A percentile compares a stretch with the other conserved stretches of the same genome.
These are phyloP conservation scores for Porphyrio hochstetteri DNA, from an alignment of 2,113 vertebrate genomes.

Conservation along the genomic window DNA sequence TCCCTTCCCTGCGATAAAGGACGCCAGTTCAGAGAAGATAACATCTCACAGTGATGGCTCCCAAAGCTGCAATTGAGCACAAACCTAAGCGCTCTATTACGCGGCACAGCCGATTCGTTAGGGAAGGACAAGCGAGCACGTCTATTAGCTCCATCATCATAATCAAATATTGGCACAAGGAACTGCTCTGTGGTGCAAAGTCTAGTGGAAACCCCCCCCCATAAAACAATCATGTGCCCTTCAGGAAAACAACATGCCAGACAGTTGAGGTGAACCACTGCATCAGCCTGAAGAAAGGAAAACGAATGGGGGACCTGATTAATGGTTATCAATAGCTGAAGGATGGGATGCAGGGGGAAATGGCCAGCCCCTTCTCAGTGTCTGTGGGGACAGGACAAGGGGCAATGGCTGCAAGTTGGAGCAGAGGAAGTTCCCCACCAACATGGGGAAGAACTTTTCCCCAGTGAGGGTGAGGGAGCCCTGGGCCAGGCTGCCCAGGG, in stretches of 20 bases:
- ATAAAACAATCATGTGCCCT: not conserved
- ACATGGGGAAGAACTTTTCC: too few species aligned
- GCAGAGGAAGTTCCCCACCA: too few species aligned
- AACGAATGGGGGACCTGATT: too few species aligned
- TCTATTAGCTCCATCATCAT: constrained; percentile 24
- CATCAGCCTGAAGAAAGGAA: too few species aligned
- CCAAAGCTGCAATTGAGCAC: constrained; percentile 54
- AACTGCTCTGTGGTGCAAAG: not conserved
- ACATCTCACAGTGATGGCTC: constrained; percentile 61
- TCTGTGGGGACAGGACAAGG: too few species aligned
- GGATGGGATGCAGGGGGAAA: too few species aligned
- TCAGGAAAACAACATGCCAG: not conserved
- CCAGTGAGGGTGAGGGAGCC: too few species aligned
- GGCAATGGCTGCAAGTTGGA: too few species aligned
- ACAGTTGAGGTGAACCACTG: not conserved
- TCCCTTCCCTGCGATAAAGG: constrained; percentile 63
- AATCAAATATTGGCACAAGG: constrained; percentile 55
- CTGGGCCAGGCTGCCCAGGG: too few species aligned
- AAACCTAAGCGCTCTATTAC: constrained; percentile 22
- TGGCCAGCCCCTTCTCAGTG: too few species aligned
- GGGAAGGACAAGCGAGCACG: constrained; percentile 25
- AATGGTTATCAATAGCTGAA: too few species aligned
- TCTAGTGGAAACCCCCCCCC: not conserved
- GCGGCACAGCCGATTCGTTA: constrained; percentile 53
- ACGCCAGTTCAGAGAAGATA: constrained; percentile 37